Evolutionary conservation across 2,113 vertebrate genomes (phyloP), one percentile per base, ranked within the genome.

Genomic region (Tetraodon nigroviridis): DNA sequence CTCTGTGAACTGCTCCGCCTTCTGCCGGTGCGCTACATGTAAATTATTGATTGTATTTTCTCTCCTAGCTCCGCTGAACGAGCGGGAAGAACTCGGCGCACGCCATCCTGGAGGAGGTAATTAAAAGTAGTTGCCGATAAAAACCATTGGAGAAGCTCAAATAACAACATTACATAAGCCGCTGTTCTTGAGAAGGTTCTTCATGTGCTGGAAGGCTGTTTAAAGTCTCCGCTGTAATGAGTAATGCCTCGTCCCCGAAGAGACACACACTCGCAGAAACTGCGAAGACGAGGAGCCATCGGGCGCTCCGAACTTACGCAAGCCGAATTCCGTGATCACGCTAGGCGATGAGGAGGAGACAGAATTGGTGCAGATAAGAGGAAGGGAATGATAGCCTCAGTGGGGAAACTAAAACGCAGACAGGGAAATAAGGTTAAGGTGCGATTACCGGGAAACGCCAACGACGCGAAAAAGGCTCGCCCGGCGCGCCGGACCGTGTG

Each of bases 91-190:
- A 66, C 64, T 73, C 22, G 37, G 48, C 50, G 52, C 58, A 62
- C 69, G 41, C 65, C 61, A 57, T 46, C 42, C 63, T 62, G 29
- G 19, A 57, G 64, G 55, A 58, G 20, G 56, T 71, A 61, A 79
- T 76, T 63, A 71, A 51, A 75, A 40, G 46, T 58, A 47, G 58
- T 51, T 41, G 61, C 29, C 62, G 54, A 63, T 76, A 54, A 41
- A 61, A 48, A 3, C 48, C 2, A 15, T 69, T 58, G 59, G 48
- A 61, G 51, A 12, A 19, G 60, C 64, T 61, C 48, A 58, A 69
- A 79, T 49, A 73, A 70, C 46, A 65, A 32, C 69, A 80, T 82
- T 75, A 75, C 64, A 67, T 72, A 79, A 78, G 71, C n/a, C 40
- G 62, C 19, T 73, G 61, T 58, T 37, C 52, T 40, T 14, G 24